Conservation (phyloP, 64 coral and sea anemone species). For the Stichodactyla mertensii region DNA sequence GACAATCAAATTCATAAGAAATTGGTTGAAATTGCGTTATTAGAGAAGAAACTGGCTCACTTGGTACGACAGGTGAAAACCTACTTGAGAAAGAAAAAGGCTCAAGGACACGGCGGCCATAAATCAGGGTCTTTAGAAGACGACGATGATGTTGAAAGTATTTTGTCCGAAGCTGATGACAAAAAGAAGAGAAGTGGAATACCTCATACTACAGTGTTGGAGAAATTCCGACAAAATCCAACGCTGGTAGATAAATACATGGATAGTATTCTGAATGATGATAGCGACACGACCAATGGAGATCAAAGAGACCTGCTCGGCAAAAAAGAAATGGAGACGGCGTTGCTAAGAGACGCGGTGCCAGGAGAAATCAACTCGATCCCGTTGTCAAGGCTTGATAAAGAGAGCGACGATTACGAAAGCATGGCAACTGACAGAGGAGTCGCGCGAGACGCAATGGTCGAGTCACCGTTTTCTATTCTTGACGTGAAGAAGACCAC, state of each 20-base stretch:
- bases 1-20: conserved; percentile 39
- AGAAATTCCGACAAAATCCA: conserved; percentile 35
- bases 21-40: conserved; percentile 22
- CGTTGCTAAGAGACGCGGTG: conserved; percentile 32
- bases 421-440: conserved; percentile 47
- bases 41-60: conserved; percentile 34
- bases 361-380: conserved; percentile 53
- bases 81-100: conserved; percentile 47
- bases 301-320: conserved; percentile 52
- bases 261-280: conserved; percentile 39
- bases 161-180: background rate
- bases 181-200: conserved; percentile 40
- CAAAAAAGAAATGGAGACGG: conserved; percentile 46
- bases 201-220: conserved; percentile 18
- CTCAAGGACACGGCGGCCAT: background rate
- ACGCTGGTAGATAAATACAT: conserved; percentile 50
- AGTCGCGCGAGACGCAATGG: conserved; percentile 42
- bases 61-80: conserved; percentile 43
- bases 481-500: conserved; percentile 52
- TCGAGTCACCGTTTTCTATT: conserved; percentile 50
- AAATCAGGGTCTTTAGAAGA: background rate
- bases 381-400: conserved; percentile 54
- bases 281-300: conserved; percentile 25
- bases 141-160: conserved; percentile 34
- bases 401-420: conserved; percentile 54